Percentiles rank a stretch among this genome's conserved stretches.
Evolutionary conservation across 1,140 invertebrate species (phyloP).

Genomic region (Panulirus ornatus): DNA sequence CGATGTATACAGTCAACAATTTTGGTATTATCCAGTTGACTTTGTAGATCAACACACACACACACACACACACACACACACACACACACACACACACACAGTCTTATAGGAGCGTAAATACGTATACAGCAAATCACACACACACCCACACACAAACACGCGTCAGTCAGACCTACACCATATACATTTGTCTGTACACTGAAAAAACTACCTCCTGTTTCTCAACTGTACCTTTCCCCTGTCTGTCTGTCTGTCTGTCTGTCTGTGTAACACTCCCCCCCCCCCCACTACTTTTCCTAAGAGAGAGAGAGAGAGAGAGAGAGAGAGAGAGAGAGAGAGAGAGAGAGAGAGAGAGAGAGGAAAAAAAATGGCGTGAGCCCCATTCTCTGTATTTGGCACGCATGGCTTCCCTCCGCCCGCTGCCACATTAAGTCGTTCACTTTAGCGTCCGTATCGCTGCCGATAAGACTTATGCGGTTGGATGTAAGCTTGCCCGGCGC

Average conservation of each 20-base stretch:
- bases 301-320: background rate
- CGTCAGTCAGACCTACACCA: background rate
- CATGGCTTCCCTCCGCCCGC: no score
- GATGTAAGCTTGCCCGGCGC: no score
- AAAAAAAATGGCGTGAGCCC: background rate
- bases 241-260: background rate
- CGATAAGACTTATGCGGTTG: no score
- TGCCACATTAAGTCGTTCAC: no score
- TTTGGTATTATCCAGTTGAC: no score
- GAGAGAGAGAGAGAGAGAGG: background rate
- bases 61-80: slow-evolving; percentile 38
- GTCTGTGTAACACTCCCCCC: background rate
- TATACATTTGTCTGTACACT: no score
- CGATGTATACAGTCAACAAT: no score
- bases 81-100: slow-evolving; percentile 43
- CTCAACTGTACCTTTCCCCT: background rate
- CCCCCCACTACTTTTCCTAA: background rate
- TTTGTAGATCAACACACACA: slow-evolving; percentile 25
- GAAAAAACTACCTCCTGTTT: background rate
- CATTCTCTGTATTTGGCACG: no score
- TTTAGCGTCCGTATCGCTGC: no score
- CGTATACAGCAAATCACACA: background rate
- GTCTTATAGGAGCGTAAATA: background rate
- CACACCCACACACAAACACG: slow-evolving; percentile 1
- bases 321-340: background rate